Evolutionary conservation across 2,113 vertebrate species (phyloP), one percentile per base, ranked within the genome.

Genomic region (Actinemys pallida): DNA sequence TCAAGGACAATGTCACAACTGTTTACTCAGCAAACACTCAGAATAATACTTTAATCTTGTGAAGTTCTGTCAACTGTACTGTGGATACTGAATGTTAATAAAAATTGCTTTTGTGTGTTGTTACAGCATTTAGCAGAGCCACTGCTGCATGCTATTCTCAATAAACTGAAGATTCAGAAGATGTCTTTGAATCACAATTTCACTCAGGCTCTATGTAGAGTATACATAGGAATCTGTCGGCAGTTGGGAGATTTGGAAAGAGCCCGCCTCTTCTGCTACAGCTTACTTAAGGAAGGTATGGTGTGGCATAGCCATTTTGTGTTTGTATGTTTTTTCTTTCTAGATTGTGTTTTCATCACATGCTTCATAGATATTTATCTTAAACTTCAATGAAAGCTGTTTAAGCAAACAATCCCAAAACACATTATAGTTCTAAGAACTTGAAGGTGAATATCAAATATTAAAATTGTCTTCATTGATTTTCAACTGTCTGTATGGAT

Each of bases 211-310:
- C 98, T 99, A 1, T 99, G 99, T 88, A 98, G 99, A 95, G 99
- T 99, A 52, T 99, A 99, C 69, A 97, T 97, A 24, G 99, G 98
- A 5, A 86, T 99, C 80, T 99, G 99, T 91, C 99, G 99, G 69
- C 99, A 99, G 82, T 94, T 98, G 14, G 98, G 98, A 76, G 98
- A 99, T 94, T 85, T 98, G 96, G 99, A 99, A 93, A 98, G 98
- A 95, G 99, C 99, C 8, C 99, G 98, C 25, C 90, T 99, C n/a
- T 97, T 99, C 80, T 99, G 99, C 90, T 99, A 99, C 84, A 99
- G 98, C 92, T 95, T 99, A 5, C 98, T 99, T 31, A 98, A 98
- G 93, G 99, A 99, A 99, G 99, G 99, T 99, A 92, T 35, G 87
- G 45, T 47, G 5, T 11, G 14, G 2, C 35, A 29, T 78, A 17